phyloP scores from a whole-genome alignment of 2,797 vertebrate species.

The Coilia nasus region DNA sequence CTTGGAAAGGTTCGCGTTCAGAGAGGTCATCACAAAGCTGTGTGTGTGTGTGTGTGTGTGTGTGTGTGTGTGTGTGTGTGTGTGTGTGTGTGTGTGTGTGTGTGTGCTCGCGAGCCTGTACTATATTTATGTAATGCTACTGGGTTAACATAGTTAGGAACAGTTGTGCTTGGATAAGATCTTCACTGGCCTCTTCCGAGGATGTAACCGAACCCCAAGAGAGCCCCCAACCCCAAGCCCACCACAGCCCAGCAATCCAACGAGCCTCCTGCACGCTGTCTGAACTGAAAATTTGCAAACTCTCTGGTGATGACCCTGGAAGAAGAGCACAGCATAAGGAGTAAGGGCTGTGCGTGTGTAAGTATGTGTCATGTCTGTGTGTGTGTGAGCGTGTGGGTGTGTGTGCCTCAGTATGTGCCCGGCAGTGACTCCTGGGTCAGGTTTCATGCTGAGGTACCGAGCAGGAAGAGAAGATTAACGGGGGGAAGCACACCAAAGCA shows the following conservation, averaged over 20 bases:
- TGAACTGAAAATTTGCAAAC: not conserved
- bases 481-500: constrained; percentile 69
- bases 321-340: not conserved
- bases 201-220: constrained; percentile 62
- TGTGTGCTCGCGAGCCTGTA: not conserved
- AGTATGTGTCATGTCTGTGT: not conserved
- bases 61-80: not conserved
- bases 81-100: constrained; percentile 16
- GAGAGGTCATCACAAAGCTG: constrained; percentile 55
- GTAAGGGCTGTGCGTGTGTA: not conserved
- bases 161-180: constrained; percentile 65
- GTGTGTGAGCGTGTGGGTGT: not conserved
- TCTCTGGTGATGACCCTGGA: not conserved
- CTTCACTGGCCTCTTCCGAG: constrained; percentile 60
- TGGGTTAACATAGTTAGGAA: constrained; percentile 57
- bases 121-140: constrained; percentile 49
- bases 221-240: not conserved
- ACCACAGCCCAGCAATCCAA: not conserved
- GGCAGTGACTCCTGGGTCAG: constrained; percentile 46
- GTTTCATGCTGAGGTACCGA: constrained; percentile 63
- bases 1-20: constrained; percentile 53
- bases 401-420: not conserved
- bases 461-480: constrained; percentile 66
- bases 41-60: constrained; percentile 32
- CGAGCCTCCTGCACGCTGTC: not conserved